These are phyloP conservation scores for Danaus melanippus DNA, from an alignment of 1,140 invertebrate species.

Conservation along the genomic window DNA sequence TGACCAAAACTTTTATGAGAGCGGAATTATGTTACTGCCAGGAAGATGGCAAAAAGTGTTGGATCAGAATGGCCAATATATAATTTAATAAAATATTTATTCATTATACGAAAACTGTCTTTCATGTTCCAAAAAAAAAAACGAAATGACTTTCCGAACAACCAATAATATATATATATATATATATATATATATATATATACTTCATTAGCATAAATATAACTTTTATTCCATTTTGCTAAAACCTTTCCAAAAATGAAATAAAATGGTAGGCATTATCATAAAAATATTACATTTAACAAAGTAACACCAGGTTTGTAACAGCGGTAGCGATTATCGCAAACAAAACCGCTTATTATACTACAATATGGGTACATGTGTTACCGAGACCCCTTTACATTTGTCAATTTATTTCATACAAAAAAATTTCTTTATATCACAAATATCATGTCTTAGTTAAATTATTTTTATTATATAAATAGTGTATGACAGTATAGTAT, in stretches of 20 bases:
- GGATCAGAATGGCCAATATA: no score
- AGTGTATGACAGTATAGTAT: not conserved
- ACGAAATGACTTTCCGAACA: no score
- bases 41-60: no score
- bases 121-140: no score
- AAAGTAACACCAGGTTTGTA: conserved; percentile 4
- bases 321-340: conserved; percentile 5
- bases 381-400: not conserved
- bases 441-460: not conserved
- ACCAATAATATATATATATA: no score
- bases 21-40: no score
- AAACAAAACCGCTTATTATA: conserved; percentile 10
- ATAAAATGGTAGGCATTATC: not conserved
- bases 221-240: not conserved
- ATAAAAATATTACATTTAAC: not conserved
- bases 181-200: no score
- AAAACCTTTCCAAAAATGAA: not conserved
- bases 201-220: not conserved
- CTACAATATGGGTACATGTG: conserved; percentile 1
- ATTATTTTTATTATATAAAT: no score
- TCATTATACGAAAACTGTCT: no score
- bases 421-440: not conserved
- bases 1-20: no score
- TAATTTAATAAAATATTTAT: no score
- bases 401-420: not conserved